Evolutionary conservation across 2,888 invertebrate species (phyloP).

Genomic region (Chrysina gloriosa): DNA sequence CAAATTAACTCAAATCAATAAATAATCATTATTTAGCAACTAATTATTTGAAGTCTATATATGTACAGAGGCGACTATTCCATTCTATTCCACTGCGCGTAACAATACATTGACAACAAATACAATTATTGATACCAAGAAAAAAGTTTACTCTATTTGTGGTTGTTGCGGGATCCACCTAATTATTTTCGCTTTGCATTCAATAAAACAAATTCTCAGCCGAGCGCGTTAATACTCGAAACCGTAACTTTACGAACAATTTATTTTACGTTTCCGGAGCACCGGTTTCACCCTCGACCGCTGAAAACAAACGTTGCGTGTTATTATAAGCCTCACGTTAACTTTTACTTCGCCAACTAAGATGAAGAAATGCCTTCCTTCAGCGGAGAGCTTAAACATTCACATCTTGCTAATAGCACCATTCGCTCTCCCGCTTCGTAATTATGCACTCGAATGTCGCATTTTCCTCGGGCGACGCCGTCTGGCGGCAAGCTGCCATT

Average conservation of each 20-base stretch:
- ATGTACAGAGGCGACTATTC: too few species aligned
- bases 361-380: slow-evolving; percentile 11
- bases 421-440: slow-evolving; percentile 1
- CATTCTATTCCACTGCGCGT: too few species aligned
- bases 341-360: slow-evolving; percentile 24
- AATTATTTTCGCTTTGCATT: slow-evolving; percentile 16
- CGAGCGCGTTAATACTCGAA: slow-evolving; percentile 6
- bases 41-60: too few species aligned
- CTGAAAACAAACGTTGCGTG: slow-evolving; percentile 14
- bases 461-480: not conserved
- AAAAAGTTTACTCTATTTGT: not conserved
- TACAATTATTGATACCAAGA: not conserved
- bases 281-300: not conserved
- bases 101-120: too few species aligned
- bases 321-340: slow-evolving; percentile 10
- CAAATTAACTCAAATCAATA: too few species aligned
- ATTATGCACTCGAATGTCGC: slow-evolving; percentile 21
- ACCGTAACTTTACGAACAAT: slow-evolving; percentile 3
- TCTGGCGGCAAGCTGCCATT: slow-evolving; percentile 13
- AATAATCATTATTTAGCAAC: too few species aligned
- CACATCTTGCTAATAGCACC: not conserved
- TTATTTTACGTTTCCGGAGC: slow-evolving; percentile 12
- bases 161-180: not conserved
- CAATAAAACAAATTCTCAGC: slow-evolving; percentile 8
- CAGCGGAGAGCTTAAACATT: not conserved